These are phyloP conservation scores for Arion vulgaris DNA, from an alignment of 1,140 invertebrate genomes.

Conservation along the genomic window DNA sequence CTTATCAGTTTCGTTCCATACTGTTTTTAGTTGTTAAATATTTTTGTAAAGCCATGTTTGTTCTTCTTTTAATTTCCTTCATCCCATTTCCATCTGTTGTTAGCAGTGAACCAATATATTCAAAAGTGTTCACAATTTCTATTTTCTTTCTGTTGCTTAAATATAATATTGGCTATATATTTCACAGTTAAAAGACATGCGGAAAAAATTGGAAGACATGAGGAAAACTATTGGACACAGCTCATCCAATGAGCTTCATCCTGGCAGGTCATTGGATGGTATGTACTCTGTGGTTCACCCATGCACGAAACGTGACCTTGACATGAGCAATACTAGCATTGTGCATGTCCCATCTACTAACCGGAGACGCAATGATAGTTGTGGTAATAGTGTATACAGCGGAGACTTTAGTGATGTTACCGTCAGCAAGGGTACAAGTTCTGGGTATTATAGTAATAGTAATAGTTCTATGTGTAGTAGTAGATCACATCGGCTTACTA, in stretches of 20 bases:
- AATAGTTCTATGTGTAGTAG: not conserved
- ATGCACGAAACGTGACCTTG: not conserved
- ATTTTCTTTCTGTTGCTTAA: too few species aligned
- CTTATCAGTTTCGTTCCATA: too few species aligned
- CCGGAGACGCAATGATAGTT: slow-evolving; percentile 1
- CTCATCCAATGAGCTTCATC: not conserved
- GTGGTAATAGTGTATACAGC: slow-evolving; percentile 21
- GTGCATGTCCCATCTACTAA: not conserved
- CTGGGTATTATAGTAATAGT: not conserved
- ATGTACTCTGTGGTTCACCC: slow-evolving; percentile 25
- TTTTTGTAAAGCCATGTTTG: too few species aligned
- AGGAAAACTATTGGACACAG: slow-evolving; percentile 44
- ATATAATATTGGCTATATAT: too few species aligned
- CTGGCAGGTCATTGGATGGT: slow-evolving; percentile 6
- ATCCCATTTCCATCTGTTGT: too few species aligned
- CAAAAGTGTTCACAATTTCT: too few species aligned
- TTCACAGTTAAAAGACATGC: slow-evolving; percentile 71
- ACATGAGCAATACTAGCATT: not conserved
- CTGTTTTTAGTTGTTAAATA: too few species aligned
- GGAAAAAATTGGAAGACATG: slow-evolving; percentile 68
- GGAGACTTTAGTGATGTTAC: not conserved
- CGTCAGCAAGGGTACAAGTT: not conserved
- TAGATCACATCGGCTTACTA: not conserved
- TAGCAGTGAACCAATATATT: too few species aligned
- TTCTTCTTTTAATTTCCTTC: too few species aligned